Base-by-base conservation (phyloP, 2,888 invertebrate species). In the Papilio protenor region DNA sequence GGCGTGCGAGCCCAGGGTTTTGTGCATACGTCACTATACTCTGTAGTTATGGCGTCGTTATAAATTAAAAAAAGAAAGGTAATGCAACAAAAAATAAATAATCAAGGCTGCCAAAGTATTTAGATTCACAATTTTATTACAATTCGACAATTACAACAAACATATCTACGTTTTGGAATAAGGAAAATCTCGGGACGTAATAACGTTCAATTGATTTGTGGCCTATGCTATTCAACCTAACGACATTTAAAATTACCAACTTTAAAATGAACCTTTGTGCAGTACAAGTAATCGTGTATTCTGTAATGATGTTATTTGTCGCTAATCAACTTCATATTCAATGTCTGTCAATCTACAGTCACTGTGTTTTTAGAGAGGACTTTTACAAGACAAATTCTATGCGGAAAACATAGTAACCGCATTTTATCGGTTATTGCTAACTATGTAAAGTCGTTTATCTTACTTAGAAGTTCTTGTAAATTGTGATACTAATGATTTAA, bases 21-120 rank as follows among this genome's bases (percentile, higher is more conserved):
- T 75, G 85, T 86, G 87, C 85, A 76, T 73, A 83, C 84, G 80
- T 83, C 83, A 83, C 82, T 76, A 77, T 75, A 79, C 74, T 77
- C 69, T 75, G 84, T 85, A 86, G 86, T 86, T 86, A 87, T 87
- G 87, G 86, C 87, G 83, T 82, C 82, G 82, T 83, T 80, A 72
- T 76, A 79, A 88, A 87, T 16, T 47, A 81, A 78, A 86, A 84
- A 75, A 76, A 73, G 76, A 40, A 57, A 57, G 12, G 23, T 40
- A 79, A 77, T 77, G 80, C 78, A 83, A 82, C 69, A 79, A 72
- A 81, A 80, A 79, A 55, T 45, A 47, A 78, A 77, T 52, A 47
- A 76, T 74, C 59, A 74, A 77, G 75, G 77, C 76, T 79, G 73
- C 73, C 76, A 52, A 76, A 45, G 47, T 33, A 18, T 49, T 55